Percentiles rank a stretch among this genome's conserved stretches.
phyloP scores from a whole-genome alignment of 2,113 vertebrate genomes.

The Marcusenius ussheri region DNA sequence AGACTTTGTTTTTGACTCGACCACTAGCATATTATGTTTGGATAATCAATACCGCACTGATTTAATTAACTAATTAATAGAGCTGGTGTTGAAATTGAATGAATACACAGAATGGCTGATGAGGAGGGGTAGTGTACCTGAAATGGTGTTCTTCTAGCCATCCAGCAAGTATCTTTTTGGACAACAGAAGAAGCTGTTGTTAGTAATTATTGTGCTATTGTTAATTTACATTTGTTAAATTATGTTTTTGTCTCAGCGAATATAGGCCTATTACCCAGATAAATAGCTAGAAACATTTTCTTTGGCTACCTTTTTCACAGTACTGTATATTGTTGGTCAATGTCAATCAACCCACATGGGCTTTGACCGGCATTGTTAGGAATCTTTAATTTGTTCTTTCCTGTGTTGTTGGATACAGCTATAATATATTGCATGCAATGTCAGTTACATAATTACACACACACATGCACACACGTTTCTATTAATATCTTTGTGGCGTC shows the following conservation, averaged over 20 bases:
- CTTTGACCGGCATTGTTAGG: background rate
- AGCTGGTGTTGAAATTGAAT: background rate
- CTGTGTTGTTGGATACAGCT: background rate
- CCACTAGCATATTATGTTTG: background rate
- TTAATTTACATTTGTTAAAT: background rate
- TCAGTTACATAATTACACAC: too few species aligned
- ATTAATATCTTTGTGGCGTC: background rate
- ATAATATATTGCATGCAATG: background rate
- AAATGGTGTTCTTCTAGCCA: background rate
- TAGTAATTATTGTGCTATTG: background rate
- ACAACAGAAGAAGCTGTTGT: background rate
- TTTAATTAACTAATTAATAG: too few species aligned
- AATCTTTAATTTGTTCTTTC: background rate
- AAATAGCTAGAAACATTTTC: background rate
- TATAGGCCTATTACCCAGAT: background rate
- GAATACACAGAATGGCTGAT: background rate
- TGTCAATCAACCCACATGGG: background rate
- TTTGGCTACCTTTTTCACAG: background rate
- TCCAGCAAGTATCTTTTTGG: background rate
- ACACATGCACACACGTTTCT: background rate
- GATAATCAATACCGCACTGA: background rate
- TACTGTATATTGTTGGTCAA: background rate
- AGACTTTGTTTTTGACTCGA: background rate
- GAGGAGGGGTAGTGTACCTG: background rate
- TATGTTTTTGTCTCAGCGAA: background rate